These are phyloP conservation scores for Botia kubotai DNA, from an alignment of 2,797 vertebrate species.

Conservation along the genomic window DNA sequence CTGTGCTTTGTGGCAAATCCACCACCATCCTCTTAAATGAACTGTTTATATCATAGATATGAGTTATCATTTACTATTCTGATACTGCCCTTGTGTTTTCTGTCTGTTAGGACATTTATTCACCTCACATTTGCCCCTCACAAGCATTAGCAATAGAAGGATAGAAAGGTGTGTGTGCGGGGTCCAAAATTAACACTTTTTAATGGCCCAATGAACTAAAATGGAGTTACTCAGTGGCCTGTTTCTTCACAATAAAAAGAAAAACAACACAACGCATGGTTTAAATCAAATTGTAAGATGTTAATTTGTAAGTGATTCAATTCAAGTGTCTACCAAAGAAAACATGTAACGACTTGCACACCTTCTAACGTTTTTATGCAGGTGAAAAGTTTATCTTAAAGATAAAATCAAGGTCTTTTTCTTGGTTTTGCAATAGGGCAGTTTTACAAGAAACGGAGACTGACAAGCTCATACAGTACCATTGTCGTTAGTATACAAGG, in stretches of 20 bases:
- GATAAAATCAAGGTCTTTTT: no score
- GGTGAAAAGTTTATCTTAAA: neutral
- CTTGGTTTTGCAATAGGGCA: neutral
- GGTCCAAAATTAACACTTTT: neutral
- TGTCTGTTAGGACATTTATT: slow-evolving; percentile 24
- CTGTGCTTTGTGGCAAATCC: slow-evolving; percentile 42
- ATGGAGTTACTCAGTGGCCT: neutral
- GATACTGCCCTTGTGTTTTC: slow-evolving; percentile 12
- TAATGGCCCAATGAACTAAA: neutral
- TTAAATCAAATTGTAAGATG: neutral
- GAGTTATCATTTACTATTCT: slow-evolving; percentile 23
- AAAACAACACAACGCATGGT: neutral
- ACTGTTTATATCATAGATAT: slow-evolving; percentile 24
- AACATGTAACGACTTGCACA: neutral
- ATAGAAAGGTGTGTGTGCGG: slow-evolving; percentile 5
- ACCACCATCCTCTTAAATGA: slow-evolving; percentile 29
- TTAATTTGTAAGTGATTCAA: neutral
- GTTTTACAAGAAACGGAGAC: neutral
- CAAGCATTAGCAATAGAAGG: slow-evolving; percentile 4
- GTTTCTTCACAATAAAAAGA: neutral
- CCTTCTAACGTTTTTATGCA: neutral
- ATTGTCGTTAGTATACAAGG: neutral
- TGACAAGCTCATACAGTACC: no score
- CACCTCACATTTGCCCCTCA: slow-evolving; percentile 27
- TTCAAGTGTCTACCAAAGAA: neutral